Evolutionary conservation across 2,888 invertebrate species (phyloP).

Genomic region (Drosophila pullipes): DNA sequence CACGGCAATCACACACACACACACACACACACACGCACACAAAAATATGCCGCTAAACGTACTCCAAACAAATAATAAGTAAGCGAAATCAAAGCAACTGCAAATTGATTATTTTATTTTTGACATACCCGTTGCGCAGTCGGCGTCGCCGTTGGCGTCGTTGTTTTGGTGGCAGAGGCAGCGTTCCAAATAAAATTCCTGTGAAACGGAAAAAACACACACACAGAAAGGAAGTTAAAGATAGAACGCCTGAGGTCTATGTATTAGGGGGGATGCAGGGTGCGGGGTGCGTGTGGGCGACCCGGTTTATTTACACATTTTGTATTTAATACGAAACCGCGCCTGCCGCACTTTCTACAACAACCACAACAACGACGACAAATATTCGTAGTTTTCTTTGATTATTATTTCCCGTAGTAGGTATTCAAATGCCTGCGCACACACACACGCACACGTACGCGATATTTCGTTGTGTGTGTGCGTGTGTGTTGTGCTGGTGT

Average conservation of each 20-base stretch:
- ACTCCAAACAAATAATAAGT: conserved; percentile 31
- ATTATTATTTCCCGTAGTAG: conserved; percentile 43
- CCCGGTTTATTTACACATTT: conserved; percentile 76
- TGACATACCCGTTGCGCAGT: conserved; percentile 35
- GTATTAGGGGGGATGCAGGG: background rate
- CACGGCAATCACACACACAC: conserved; percentile 45
- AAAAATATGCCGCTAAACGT: conserved; percentile 42
- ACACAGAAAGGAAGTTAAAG: conserved; percentile 49
- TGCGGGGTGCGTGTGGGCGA: conserved; percentile 47
- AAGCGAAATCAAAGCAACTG: conserved; percentile 17
- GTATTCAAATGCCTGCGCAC: conserved; percentile 61
- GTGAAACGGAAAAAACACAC: conserved; percentile 23
- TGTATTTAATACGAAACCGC: conserved; percentile 55
- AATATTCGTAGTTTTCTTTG: conserved; percentile 37
- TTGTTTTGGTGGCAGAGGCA: conserved; percentile 25
- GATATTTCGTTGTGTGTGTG: conserved; percentile 19
- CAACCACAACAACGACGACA: conserved; percentile 35
- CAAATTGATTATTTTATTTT: conserved; percentile 12
- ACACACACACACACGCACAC: background rate
- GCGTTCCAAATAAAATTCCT: conserved; percentile 48
- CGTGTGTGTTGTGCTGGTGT: conserved; percentile 24
- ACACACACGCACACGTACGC: conserved; percentile 32
- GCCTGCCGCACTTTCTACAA: conserved; percentile 70
- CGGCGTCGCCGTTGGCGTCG: conserved; percentile 26
- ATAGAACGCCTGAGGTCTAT: conserved; percentile 15